Conservation (phyloP, 2,113 vertebrate genomes). For the Hylia prasina region DNA sequence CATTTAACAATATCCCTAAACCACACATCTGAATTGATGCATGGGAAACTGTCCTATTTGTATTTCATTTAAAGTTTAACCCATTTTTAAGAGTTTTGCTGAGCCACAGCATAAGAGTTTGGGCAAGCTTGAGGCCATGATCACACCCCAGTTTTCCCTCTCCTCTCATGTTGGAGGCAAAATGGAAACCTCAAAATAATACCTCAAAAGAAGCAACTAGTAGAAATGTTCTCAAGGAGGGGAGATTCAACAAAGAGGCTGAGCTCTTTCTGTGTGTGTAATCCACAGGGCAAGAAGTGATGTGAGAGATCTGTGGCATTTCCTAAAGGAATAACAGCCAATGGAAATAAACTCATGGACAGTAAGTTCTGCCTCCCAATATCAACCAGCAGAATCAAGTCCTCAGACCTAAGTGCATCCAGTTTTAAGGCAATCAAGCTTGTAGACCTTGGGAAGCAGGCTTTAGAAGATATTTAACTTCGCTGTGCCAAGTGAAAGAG, state of each 20-base stretch:
- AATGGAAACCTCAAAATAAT: neutral
- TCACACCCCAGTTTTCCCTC: neutral
- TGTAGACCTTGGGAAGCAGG: neutral
- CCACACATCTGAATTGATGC: neutral
- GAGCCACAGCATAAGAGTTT: neutral
- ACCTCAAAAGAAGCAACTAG: neutral
- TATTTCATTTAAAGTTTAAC: neutral
- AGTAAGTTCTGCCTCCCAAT: neutral
- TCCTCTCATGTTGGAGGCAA: neutral
- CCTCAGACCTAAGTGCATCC: neutral
- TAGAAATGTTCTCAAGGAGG: neutral
- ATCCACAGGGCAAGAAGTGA: neutral
- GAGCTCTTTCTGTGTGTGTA: neutral
- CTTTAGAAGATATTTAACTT: neutral
- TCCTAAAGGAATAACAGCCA: neutral
- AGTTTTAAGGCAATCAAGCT: neutral
- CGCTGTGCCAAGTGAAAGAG: neutral
- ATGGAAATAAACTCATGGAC: neutral
- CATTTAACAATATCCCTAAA: neutral
- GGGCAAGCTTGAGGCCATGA: fast-evolving
- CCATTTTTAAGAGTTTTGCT: neutral
- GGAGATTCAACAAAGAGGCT: neutral
- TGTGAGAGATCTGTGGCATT: fast-evolving
- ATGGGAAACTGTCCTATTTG: neutral
- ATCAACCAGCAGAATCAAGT: neutral